A percentile compares a stretch with the other conserved stretches of the same genome.
phyloP scores from a whole-genome alignment of 2,888 invertebrate genomes.

The Antheraea yamamai region DNA sequence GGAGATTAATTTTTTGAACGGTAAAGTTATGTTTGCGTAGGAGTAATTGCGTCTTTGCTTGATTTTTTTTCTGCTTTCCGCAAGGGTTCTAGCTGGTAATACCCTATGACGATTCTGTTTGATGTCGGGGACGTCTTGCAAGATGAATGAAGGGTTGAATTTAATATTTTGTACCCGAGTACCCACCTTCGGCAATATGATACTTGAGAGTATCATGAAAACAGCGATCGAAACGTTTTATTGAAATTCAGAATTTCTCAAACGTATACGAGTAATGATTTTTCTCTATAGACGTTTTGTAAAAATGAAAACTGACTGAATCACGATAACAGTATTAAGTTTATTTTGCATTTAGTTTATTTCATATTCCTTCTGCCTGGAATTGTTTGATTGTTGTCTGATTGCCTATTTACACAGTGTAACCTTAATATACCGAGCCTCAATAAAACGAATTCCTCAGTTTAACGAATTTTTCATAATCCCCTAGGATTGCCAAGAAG shows the following conservation, averaged over 20 bases:
- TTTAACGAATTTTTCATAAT: too few relatives aligned
- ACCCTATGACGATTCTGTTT: slow-evolving; percentile 35
- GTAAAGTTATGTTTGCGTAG: slow-evolving; percentile 48
- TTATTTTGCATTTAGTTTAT: too few relatives aligned
- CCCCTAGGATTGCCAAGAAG: too few relatives aligned
- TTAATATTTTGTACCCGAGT: slow-evolving; percentile 28
- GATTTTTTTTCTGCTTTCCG: slow-evolving; percentile 62
- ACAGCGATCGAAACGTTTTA: background rate
- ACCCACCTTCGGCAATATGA: background rate
- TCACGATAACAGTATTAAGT: too few relatives aligned
- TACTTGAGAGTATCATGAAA: background rate
- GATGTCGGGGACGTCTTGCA: slow-evolving; percentile 48
- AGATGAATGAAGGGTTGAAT: slow-evolving; percentile 41
- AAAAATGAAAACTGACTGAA: background rate
- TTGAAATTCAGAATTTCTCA: background rate
- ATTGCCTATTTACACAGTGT: too few relatives aligned
- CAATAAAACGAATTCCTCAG: too few relatives aligned
- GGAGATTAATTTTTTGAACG: slow-evolving; percentile 11
- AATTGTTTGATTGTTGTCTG: too few relatives aligned
- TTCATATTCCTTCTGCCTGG: too few relatives aligned
- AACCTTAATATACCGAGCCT: too few relatives aligned
- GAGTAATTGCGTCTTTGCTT: slow-evolving; percentile 77
- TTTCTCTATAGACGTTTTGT: background rate
- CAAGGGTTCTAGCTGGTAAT: slow-evolving; percentile 48
- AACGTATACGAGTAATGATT: background rate